Evolutionary conservation across 2,888 invertebrate species (phyloP), one percentile per base, ranked within the genome.

Genomic region (Drosophila nr. fundita): DNA sequence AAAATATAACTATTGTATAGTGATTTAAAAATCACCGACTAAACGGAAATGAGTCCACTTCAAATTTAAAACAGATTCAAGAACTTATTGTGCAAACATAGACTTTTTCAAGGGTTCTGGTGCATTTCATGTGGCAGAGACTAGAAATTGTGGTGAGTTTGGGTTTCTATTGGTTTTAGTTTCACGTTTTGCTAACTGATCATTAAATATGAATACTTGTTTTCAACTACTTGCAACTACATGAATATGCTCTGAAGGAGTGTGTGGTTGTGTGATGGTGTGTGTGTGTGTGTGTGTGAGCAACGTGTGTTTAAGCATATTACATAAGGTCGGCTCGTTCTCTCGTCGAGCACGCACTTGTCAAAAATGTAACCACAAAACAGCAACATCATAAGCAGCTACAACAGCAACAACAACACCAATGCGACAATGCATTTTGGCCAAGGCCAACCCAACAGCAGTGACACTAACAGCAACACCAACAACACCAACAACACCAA

Each of bases 361-460:
- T 85, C 84, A 85, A 83, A 86, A 83, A 73, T 87, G 76, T 83
- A 72, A 73, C 85, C 87, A 71, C 87, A 85, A 75, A 84, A 82
- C 79, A 79, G 64, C 75, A 76, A 29, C 69, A 67, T 64, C 71
- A 74, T 53, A 64, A 77, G 61, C 80, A 73, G 67, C 55, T 66
- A 57, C 66, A 74, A 42, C 48, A 67, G 38, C 59, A 54, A 36
- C 60, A 57, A 45, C 49, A 59, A 29, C 36, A 66, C 36, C 68
- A 73, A 29, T 53, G 68, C 71, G 65, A 71, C 78, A 78, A 72
- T 78, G 78, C 78, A 78, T 64, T 76, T 74, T 80, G 76, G 74
- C 79, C 79, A 80, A 80, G 79, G 79, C 74, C 79, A 80, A 68
- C 68, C 67, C 53, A 72, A 67, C 75, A 69, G 40, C 69, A 74